A percentile compares a stretch with the other conserved stretches of the same genome.
Conservation (phyloP, 1,140 invertebrate genomes). For the Lepidurus packardi region DNA sequence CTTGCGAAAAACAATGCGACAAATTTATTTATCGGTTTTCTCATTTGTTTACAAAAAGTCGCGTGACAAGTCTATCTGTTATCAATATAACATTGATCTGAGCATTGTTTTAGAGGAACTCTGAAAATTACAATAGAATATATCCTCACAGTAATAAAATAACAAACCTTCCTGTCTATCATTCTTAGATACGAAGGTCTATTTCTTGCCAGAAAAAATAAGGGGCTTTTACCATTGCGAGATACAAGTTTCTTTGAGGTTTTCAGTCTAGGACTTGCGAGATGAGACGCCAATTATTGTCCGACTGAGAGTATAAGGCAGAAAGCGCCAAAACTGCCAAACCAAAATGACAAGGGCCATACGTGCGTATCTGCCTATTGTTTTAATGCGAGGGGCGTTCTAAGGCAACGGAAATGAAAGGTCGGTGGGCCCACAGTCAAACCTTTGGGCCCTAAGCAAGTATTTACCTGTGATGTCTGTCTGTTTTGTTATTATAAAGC, state of each 20-base stretch:
- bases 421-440: background rate
- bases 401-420: conserved; percentile 8
- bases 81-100: no score
- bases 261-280: background rate
- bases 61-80: no score
- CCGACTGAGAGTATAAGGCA: conserved; percentile 17
- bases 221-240: background rate
- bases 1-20: background rate
- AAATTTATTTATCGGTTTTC: background rate
- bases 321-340: conserved; percentile 13
- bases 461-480: conserved; percentile 6
- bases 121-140: no score
- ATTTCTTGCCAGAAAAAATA: background rate
- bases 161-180: conserved; percentile 5
- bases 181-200: background rate
- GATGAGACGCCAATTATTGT: conserved; percentile 5
- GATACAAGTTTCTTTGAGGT: background rate
- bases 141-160: background rate
- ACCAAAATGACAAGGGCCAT: conserved; percentile 18
- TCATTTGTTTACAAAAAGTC: background rate
- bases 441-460: conserved; percentile 14
- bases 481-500: conserved; percentile 1
- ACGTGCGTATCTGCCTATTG: conserved; percentile 8
- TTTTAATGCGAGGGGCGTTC: conserved; percentile 15
- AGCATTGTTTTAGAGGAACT: no score